Percentiles rank a stretch among this genome's conserved stretches.
Conservation (phyloP, 92 coral and sea anemone genomes). For the Porites evermanni region DNA sequence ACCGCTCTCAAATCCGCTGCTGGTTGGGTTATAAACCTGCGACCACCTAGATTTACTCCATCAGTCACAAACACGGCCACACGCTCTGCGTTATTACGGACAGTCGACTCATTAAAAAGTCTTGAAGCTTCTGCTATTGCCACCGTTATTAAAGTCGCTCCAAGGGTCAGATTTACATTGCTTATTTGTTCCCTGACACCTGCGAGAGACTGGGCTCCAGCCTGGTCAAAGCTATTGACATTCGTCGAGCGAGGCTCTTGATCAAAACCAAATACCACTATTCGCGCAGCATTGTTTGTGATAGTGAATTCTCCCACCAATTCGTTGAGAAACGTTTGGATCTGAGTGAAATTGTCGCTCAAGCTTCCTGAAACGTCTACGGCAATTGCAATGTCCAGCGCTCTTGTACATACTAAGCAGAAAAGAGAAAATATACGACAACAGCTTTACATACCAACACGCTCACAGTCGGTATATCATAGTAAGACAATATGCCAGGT, state of each 20-base stretch:
- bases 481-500: too few relatives aligned
- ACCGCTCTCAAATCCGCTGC: conserved; percentile 65
- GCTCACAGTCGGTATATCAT: not conserved
- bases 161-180: conserved; percentile 19
- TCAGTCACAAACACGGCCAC: conserved; percentile 67
- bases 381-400: conserved; percentile 51
- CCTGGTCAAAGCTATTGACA: conserved; percentile 11
- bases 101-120: conserved; percentile 40
- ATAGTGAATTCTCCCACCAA: conserved; percentile 29
- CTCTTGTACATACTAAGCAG: conserved; percentile 38
- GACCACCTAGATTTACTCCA: conserved; percentile 61
- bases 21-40: conserved; percentile 33
- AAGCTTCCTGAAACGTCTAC: conserved; percentile 58
- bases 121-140: conserved; percentile 38
- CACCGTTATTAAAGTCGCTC: conserved; percentile 29
- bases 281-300: conserved; percentile 29
- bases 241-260: not conserved
- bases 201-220: conserved; percentile 1
- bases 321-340: conserved; percentile 33
- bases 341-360: conserved; percentile 1
- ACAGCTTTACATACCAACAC: not conserved
- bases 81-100: conserved; percentile 40
- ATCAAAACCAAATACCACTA: conserved; percentile 54
- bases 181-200: conserved; percentile 34
- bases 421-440: not conserved